A percentile compares a stretch with the other conserved stretches of the same genome.
phyloP scores from a whole-genome alignment of 2,888 invertebrate species.

The Rhamphomyia laevipes region DNA sequence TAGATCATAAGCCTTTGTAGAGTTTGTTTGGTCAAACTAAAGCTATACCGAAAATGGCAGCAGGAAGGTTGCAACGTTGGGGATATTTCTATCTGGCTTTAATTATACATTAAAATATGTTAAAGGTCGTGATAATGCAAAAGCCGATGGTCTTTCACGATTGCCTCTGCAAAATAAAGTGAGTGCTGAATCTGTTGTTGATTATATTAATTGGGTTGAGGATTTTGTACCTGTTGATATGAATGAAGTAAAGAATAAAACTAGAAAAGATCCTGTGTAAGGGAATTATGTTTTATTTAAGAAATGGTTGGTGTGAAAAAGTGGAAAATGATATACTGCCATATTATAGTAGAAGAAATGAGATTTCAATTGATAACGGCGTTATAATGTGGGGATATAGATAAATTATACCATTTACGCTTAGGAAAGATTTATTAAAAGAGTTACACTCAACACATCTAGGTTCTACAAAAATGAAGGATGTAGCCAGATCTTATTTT shows the following conservation, averaged over 20 bases:
- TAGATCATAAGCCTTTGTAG: conserved; percentile 7
- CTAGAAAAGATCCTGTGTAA: neutral
- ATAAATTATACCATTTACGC: neutral
- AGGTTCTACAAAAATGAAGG: conserved; percentile 1
- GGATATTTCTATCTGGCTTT: conserved; percentile 6
- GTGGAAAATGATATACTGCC: neutral
- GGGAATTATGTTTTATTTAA: neutral
- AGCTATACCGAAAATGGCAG: conserved; percentile 5
- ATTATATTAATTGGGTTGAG: conserved; percentile 1
- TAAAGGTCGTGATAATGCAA: conserved; percentile 2
- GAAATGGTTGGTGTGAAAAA: neutral
- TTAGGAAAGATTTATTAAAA: neutral
- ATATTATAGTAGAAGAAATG: neutral
- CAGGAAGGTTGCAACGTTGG: conserved; percentile 6
- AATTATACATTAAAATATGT: conserved; percentile 4
- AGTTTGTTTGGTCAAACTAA: conserved; percentile 5
- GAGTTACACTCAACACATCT: conserved; percentile 3
- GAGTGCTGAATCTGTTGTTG: neutral
- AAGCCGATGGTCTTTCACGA: conserved; percentile 3
- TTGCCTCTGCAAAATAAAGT: neutral
- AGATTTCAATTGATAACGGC: neutral
- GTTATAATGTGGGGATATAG: conserved; percentile 6
- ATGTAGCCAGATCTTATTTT: conserved; percentile 2
- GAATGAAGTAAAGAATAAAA: neutral
- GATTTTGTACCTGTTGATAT: neutral